Evolutionary conservation across 2,888 invertebrate genomes (phyloP).

Genomic region (Oeneis ivallda): DNA sequence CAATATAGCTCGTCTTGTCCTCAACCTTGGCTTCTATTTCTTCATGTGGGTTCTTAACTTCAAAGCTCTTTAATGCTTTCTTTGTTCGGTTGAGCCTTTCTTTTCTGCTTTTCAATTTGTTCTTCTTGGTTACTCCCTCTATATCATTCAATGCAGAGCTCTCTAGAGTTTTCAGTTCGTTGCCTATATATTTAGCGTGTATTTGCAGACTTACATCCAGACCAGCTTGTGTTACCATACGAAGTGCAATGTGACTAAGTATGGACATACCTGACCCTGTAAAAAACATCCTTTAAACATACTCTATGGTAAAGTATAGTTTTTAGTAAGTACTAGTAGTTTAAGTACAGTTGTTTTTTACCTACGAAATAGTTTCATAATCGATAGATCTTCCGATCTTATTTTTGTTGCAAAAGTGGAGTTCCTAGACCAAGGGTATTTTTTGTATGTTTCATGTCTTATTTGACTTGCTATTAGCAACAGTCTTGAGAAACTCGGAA

Average conservation of each 20-base stretch:
- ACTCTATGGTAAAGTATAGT: not conserved
- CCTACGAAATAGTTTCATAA: not conserved
- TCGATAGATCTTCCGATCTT: not conserved
- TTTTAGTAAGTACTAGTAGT: too few species aligned
- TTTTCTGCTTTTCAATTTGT: conserved; percentile 69
- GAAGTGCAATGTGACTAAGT: conserved; percentile 86
- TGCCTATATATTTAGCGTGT: conserved; percentile 66
- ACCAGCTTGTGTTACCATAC: conserved; percentile 88
- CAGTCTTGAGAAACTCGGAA: too few species aligned
- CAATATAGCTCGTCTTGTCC: conserved; percentile 58
- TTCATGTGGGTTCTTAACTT: conserved; percentile 54
- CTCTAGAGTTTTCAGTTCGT: conserved; percentile 58
- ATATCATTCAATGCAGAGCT: conserved; percentile 63
- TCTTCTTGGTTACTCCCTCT: conserved; percentile 66
- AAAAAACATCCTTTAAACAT: not conserved
- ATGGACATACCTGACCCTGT: conserved; percentile 90
- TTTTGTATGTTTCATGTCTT: too few species aligned
- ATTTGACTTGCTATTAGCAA: too few species aligned
- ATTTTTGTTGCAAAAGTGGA: too few species aligned
- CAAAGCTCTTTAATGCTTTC: conserved; percentile 59
- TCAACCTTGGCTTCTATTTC: conserved; percentile 53
- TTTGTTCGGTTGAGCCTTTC: conserved; percentile 68
- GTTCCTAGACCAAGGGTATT: too few species aligned
- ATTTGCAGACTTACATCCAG: conserved; percentile 73
- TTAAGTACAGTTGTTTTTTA: not conserved